Conservation (phyloP, 2,888 invertebrate species). For the Alitta virens region DNA sequence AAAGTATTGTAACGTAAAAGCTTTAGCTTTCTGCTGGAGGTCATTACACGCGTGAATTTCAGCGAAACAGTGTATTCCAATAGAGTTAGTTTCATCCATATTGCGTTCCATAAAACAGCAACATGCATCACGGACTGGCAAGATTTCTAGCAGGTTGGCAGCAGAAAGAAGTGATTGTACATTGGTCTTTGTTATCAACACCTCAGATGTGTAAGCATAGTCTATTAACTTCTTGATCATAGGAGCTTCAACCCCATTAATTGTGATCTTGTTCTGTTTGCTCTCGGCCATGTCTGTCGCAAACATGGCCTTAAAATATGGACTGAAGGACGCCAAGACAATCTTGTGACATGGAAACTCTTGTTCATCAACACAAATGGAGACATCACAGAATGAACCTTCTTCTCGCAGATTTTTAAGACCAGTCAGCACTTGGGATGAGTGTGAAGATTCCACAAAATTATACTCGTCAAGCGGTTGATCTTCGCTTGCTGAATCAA, state of each 20-base stretch:
- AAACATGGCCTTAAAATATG: slow-evolving; percentile 41
- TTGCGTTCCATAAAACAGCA: slow-evolving; percentile 57
- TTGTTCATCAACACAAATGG: slow-evolving; percentile 54
- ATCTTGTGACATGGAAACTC: slow-evolving; percentile 56
- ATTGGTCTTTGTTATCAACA: slow-evolving; percentile 55
- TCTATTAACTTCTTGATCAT: slow-evolving; percentile 56
- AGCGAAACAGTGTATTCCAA: slow-evolving; percentile 61
- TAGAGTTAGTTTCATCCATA: slow-evolving; percentile 60
- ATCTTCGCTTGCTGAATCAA: neutral
- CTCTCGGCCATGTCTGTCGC: slow-evolving; percentile 57
- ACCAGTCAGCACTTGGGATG: slow-evolving; percentile 51
- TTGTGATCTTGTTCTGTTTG: slow-evolving; percentile 50
- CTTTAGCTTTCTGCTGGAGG: slow-evolving; percentile 57
- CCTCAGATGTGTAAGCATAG: slow-evolving; percentile 57
- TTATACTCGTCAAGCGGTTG: slow-evolving; percentile 24
- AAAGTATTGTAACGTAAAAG: slow-evolving; percentile 53
- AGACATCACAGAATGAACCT: slow-evolving; percentile 58
- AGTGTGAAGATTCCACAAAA: slow-evolving; percentile 52
- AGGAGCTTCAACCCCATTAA: slow-evolving; percentile 57
- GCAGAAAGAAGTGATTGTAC: slow-evolving; percentile 59
- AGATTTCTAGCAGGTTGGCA: slow-evolving; percentile 57
- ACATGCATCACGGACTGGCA: slow-evolving; percentile 58
- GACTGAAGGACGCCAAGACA: slow-evolving; percentile 58
- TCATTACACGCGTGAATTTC: slow-evolving; percentile 59
- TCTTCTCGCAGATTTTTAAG: slow-evolving; percentile 50